These are phyloP conservation scores for Ichneumoninae sp. DNA, from an alignment of 2,888 invertebrate genomes.

Conservation along the genomic window DNA sequence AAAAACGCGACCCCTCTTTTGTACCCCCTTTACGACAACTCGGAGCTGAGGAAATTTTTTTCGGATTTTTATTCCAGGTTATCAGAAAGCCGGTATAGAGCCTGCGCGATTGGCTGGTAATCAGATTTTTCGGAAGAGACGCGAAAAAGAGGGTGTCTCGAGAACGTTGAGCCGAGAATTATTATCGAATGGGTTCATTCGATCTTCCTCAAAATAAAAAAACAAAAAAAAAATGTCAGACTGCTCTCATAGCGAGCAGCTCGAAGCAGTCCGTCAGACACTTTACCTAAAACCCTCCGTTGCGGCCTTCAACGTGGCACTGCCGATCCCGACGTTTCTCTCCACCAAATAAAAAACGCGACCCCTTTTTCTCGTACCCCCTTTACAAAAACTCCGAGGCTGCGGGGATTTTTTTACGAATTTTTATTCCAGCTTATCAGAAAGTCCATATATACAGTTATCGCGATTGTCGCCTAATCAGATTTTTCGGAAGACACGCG, in stretches of 20 bases:
- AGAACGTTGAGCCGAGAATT: too few relatives aligned
- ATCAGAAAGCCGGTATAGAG: too few relatives aligned
- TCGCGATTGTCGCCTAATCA: too few relatives aligned
- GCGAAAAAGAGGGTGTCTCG: too few relatives aligned
- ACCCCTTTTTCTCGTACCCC: too few relatives aligned
- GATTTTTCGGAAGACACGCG: too few relatives aligned
- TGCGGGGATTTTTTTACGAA: slow-evolving; percentile 38
- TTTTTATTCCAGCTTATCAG: too few relatives aligned
- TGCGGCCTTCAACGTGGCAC: not conserved
- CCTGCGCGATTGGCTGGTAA: too few relatives aligned
- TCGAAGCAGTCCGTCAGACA: not conserved
- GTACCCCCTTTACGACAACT: slow-evolving; percentile 68
- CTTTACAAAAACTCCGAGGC: slow-evolving; percentile 35
- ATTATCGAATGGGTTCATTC: not conserved
- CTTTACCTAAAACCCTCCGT: not conserved
- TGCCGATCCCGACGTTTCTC: not conserved
- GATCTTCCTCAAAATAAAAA: not conserved
- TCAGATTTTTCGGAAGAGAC: too few relatives aligned
- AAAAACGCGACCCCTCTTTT: slow-evolving; percentile 30
- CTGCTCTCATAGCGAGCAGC: not conserved
- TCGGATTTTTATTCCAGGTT: too few relatives aligned
- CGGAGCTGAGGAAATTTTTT: slow-evolving; percentile 60
- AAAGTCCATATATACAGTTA: too few relatives aligned
- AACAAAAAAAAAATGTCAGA: not conserved
- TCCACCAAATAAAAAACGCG: not conserved